These are phyloP conservation scores for Anomalospiza imberbis DNA, from an alignment of 2,797 vertebrate species.

Conservation along the genomic window DNA sequence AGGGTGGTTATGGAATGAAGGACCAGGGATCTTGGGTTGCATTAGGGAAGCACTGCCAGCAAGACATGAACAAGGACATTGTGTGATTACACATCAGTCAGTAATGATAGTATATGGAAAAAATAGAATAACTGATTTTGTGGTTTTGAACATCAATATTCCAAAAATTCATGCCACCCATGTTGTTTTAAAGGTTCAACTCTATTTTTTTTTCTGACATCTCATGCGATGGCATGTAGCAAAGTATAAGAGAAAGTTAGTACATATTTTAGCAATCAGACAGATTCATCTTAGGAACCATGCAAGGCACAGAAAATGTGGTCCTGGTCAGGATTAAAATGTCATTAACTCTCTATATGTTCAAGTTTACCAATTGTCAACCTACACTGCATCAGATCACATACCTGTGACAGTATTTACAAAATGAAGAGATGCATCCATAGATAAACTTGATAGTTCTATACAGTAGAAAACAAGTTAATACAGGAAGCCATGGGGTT, in stretches of 20 bases:
- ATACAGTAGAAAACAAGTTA: background rate
- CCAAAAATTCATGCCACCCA: background rate
- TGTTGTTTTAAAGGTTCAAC: background rate
- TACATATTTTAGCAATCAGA: background rate
- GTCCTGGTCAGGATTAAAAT: background rate
- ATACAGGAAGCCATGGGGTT: background rate
- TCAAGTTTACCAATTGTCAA: background rate
- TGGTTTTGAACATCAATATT: background rate
- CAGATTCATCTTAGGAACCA: background rate
- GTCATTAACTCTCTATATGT: background rate
- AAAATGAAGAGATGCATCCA: background rate
- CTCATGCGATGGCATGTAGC: background rate
- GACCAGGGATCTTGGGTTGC: background rate
- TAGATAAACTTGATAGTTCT: background rate
- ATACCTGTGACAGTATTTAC: background rate
- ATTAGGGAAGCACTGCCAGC: background rate
- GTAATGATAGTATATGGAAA: background rate
- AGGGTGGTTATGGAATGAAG: background rate
- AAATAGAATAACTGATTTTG: background rate
- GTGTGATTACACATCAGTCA: background rate
- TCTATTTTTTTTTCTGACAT: background rate
- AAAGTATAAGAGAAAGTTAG: background rate
- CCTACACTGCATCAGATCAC: background rate
- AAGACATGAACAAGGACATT: background rate
- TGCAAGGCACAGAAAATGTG: background rate